Percentiles rank a stretch among this genome's conserved stretches.
Conservation (phyloP, 92 coral and sea anemone species). For the Plumapathes pennacea region DNA sequence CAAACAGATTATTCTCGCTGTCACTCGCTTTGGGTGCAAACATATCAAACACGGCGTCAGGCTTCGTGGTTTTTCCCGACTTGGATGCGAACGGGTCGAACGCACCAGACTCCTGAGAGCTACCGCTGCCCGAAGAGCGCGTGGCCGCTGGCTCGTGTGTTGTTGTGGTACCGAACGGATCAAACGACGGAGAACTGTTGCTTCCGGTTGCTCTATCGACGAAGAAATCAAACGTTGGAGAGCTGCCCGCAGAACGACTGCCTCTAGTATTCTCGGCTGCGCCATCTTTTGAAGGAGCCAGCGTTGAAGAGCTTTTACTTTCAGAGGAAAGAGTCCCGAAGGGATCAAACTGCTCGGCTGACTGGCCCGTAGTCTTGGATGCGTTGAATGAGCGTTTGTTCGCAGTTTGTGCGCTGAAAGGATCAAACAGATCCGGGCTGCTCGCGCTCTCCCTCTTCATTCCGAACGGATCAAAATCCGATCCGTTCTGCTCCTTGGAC, state of each 20-base stretch:
- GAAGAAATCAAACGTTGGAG: conserved; percentile 19
- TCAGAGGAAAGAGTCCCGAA: conserved; percentile 16
- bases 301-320: no score
- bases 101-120: background rate
- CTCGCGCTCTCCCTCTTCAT: conserved; percentile 8
- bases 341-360: conserved; percentile 30
- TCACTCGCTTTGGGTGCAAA: conserved; percentile 4
- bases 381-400: conserved; percentile 6
- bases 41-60: conserved; percentile 13
- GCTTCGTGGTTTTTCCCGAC: background rate
- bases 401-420: conserved; percentile 12
- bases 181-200: conserved; percentile 24
- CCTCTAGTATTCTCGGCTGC: no score
- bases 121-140: conserved; percentile 21
- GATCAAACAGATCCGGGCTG: conserved; percentile 39
- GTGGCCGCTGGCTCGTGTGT: conserved; percentile 29
- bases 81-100: conserved; percentile 45
- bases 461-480: conserved; percentile 49
- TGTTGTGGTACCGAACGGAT: conserved; percentile 46
- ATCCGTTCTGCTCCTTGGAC: conserved; percentile 9
- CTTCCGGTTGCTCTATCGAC: background rate
- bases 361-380: conserved; percentile 4
- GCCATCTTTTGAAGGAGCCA: no score
- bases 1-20: no score
- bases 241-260: no score